Base-by-base conservation (phyloP, 2,888 invertebrate species). In the Dinocampus coccinellae region DNA sequence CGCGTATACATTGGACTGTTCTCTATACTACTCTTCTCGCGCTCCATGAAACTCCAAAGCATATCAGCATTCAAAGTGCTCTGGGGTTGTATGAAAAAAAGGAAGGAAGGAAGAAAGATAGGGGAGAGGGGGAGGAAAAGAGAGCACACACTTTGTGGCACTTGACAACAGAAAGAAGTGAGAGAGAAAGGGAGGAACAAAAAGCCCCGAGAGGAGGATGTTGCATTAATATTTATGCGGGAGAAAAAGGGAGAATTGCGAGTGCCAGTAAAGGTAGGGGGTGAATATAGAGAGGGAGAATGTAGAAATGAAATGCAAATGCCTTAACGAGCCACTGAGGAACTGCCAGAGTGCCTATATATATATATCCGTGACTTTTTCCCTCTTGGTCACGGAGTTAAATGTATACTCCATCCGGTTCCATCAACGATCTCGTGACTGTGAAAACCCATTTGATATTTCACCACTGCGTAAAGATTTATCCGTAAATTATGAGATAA, bases 211-310 rank as follows among this genome's bases (percentile, higher is more conserved):
- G 81, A 83, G 83, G 84, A 85, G 86, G 84, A 87, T 87, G 87
- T 87, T 86, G 86, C 87, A 87, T 87, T 87, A 87, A 87, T 87
- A 87, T 87, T 87, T 87, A 87, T 87, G 87, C 83, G 85, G 76
- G 81, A 75, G 80, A 73, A n/a, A 78, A 81, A 80, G 76, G 78
- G 63, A 70, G 70, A 26, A 16, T 39, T 60, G 71, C 65, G 52
- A 70, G 71, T 72, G 70, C 61, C 62, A 62, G 62, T 77, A 29
- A 69, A 76, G 75, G 75, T 75, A 76, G 78, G 83, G 81, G 79
- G 83, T n/a, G n/a, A n/a, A n/a, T n/a, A n/a, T n/a, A n/a, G n/a
- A n/a, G 7, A 29, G 29, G 29, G 29, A 7, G 29, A 29, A 4
- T 29, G 13, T n/a, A 39, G 47, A 83, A 85, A 87, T 87, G 86